Evolutionary conservation across 2,888 invertebrate species (phyloP).

Genomic region (Himalopsyche anomala): DNA sequence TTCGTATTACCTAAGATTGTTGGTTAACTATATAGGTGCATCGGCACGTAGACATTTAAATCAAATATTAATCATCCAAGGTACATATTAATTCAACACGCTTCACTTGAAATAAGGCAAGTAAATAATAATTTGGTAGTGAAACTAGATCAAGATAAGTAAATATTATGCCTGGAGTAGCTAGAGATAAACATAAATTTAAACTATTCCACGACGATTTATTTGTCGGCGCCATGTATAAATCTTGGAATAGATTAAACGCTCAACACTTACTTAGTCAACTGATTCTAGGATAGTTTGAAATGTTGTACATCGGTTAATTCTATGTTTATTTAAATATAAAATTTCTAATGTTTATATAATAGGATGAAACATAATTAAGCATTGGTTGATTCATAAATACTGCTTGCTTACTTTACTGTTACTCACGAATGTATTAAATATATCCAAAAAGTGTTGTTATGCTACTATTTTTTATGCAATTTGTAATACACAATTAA

Average conservation of each 20-base stretch:
- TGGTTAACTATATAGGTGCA: background rate
- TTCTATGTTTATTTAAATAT: no score
- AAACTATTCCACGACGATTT: background rate
- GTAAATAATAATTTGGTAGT: background rate
- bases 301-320: no score
- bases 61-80: slow-evolving; percentile 16
- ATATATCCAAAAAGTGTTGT: no score
- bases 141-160: slow-evolving; percentile 1
- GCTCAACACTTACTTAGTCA: background rate
- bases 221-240: background rate
- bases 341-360: no score
- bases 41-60: background rate
- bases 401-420: no score
- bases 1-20: no score
- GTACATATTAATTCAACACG: slow-evolving; percentile 19
- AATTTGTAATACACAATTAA: no score
- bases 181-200: background rate
- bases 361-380: no score
- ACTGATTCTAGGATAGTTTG: background rate
- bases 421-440: no score
- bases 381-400: no score
- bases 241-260: background rate
- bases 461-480: no score
- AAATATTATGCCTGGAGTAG: background rate
- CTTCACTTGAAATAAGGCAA: background rate